Percentiles rank a stretch among this genome's conserved stretches.
Evolutionary conservation across 37 sponge, comb jelly and placozoan species (phyloP).

Genomic region (Haliclona indistincta): DNA sequence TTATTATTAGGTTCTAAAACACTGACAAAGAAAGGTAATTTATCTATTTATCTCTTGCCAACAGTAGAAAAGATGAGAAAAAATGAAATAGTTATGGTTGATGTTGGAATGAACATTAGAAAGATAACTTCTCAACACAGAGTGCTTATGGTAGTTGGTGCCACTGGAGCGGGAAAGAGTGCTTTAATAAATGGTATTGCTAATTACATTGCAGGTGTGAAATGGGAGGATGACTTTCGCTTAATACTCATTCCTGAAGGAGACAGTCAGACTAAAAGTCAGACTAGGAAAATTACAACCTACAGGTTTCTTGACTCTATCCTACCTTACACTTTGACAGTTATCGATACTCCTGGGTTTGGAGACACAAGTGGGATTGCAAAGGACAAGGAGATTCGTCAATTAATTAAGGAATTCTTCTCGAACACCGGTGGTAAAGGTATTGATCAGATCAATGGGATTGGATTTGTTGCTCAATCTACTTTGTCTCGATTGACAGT

Average conservation of each 20-base stretch:
- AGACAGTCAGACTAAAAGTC: slow-evolving; percentile 40
- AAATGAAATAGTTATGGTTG: not conserved
- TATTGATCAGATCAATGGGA: slow-evolving; percentile 62
- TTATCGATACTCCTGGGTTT: slow-evolving; percentile 83
- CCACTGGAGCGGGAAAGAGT: slow-evolving; percentile 82
- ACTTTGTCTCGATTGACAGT: slow-evolving; percentile 57
- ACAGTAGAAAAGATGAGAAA: too few relatives aligned
- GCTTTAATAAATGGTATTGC: slow-evolving; percentile 75
- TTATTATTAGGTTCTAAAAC: not conserved
- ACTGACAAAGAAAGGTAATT: too few relatives aligned
- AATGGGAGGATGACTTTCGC: slow-evolving; percentile 75
- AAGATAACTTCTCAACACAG: too few relatives aligned
- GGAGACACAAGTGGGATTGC: slow-evolving; percentile 68
- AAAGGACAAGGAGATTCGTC: slow-evolving; percentile 31
- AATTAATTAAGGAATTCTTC: slow-evolving; percentile 61
- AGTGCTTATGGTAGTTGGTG: slow-evolving; percentile 78
- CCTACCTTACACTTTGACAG: slow-evolving; percentile 44
- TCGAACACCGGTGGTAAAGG: slow-evolving; percentile 11
- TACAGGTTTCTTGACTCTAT: slow-evolving; percentile 16
- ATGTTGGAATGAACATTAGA: too few relatives aligned
- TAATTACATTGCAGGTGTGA: slow-evolving; percentile 68
- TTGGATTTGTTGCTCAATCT: slow-evolving; percentile 75
- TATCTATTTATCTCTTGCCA: too few relatives aligned
- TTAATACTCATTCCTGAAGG: slow-evolving; percentile 56
- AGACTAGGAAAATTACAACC: slow-evolving; percentile 63